Evolutionary conservation across 2,113 vertebrate genomes (phyloP).

Genomic region (Archocentrus centrarchus): DNA sequence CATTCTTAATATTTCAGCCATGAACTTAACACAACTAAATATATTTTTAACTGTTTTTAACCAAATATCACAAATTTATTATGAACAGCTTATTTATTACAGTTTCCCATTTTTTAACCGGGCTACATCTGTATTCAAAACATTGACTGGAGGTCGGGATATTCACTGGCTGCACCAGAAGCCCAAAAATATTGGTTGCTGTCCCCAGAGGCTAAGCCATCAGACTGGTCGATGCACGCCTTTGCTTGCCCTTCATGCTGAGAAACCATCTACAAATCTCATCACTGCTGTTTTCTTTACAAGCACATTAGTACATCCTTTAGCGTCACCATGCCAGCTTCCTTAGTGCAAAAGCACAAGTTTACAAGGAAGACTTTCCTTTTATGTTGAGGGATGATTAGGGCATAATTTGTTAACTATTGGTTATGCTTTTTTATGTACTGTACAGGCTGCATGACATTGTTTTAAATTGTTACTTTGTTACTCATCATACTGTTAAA

Average conservation of each 20-base stretch:
- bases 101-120: no score
- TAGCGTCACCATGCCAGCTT: neutral
- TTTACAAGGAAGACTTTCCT: neutral
- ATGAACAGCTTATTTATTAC: no score
- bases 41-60: no score
- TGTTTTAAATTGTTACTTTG: neutral
- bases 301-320: neutral
- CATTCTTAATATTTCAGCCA: no score
- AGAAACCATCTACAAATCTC: neutral
- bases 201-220: neutral
- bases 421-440: neutral
- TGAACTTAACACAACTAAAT: no score
- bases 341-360: neutral
- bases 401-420: neutral
- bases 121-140: neutral
- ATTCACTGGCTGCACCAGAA: neutral
- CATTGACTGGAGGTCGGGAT: neutral
- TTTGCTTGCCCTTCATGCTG: no score
- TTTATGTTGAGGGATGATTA: neutral
- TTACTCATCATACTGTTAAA: conserved; percentile 19
- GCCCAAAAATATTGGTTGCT: neutral
- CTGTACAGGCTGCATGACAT: neutral
- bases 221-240: neutral
- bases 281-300: neutral
- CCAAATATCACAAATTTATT: no score